Evolutionary conservation across 2,888 invertebrate species (phyloP), one percentile per base, ranked within the genome.

Genomic region (Platycnemis pennipes): DNA sequence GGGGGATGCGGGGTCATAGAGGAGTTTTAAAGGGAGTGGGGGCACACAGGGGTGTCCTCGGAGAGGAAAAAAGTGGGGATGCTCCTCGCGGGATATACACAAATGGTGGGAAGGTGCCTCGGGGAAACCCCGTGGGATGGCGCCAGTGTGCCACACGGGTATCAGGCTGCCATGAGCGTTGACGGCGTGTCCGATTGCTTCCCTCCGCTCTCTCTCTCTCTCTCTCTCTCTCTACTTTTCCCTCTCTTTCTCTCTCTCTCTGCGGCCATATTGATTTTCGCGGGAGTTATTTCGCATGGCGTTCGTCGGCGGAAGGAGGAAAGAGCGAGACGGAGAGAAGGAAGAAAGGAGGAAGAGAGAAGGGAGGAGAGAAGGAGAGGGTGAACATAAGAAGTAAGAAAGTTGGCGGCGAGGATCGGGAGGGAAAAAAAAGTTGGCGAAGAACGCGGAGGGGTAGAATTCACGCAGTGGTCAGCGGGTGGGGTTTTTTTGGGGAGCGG

Each of bases 101-200:
- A 19, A 26, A 42, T 19, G 56, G 56, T 44, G 91, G 53, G 88
- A 37, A 31, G 88, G 44, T 44, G 56, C 63, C 56, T 63, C 44
- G 63, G 63, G 63, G 63, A 91, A 91, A 69, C 63, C 63, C 91
- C 63, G 91, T 91, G 91, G 91, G 91, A 91, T 91, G 91, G 91
- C 91, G 91, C 91, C 91, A 91, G 63, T 91, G 91, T 91, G 63
- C 91, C 91, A 91, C 91, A 63, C 91, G 63, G 91, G 91, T 91
- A 91, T 91, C 91, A 91, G 91, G 91, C 91, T 91, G 56, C 91
- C 91, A 91, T 91, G 91, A 91, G 91, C 31, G 56, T 63, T 44
- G 91, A 91, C 56, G 44, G 63, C 42, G 91, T 91, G 69, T 63
- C 91, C 63, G 91, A 91, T 91, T 44, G 69, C 91, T 69, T 63